These are phyloP conservation scores for Podarcis raffonei DNA, from an alignment of 2,113 vertebrate species.

Conservation along the genomic window DNA sequence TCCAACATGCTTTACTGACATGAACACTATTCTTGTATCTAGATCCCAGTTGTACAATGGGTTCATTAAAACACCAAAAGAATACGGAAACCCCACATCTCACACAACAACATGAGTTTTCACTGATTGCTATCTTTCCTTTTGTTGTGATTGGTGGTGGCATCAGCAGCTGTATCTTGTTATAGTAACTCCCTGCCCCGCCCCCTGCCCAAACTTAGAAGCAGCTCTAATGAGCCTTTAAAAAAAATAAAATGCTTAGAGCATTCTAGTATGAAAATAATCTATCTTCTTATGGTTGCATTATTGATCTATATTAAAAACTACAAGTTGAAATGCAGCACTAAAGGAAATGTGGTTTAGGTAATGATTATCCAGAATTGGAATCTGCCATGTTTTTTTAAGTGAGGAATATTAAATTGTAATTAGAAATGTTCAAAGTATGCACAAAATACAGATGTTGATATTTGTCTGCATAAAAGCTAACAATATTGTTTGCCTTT, in stretches of 20 bases:
- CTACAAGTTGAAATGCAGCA: conserved; percentile 33
- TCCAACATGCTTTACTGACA: no score
- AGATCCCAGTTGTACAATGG: neutral
- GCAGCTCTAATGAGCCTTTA: no score
- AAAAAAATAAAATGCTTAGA: neutral
- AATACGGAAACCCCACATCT: no score
- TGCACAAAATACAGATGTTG: conserved; percentile 3
- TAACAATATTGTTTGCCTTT: neutral
- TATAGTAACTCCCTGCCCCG: no score
- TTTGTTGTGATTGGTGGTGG: neutral
- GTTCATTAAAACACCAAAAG: neutral
- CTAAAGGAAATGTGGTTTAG: conserved; percentile 27
- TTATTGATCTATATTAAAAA: conserved; percentile 47
- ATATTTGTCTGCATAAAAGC: neutral
- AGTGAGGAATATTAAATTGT: conserved; percentile 28
- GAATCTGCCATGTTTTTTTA: conserved; percentile 40
- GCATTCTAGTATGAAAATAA: conserved; percentile 35
- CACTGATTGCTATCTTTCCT: neutral
- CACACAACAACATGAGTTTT: neutral
- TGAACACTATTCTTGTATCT: neutral
- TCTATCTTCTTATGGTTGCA: conserved; percentile 29
- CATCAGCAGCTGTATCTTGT: no score
- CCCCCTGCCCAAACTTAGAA: no score
- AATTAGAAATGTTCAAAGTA: conserved; percentile 1
- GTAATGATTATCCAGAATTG: conserved; percentile 3